Percentiles rank a stretch among this genome's conserved stretches.
phyloP scores from a whole-genome alignment of 2,797 vertebrate species.

The Melanotaenia nigrans region DNA sequence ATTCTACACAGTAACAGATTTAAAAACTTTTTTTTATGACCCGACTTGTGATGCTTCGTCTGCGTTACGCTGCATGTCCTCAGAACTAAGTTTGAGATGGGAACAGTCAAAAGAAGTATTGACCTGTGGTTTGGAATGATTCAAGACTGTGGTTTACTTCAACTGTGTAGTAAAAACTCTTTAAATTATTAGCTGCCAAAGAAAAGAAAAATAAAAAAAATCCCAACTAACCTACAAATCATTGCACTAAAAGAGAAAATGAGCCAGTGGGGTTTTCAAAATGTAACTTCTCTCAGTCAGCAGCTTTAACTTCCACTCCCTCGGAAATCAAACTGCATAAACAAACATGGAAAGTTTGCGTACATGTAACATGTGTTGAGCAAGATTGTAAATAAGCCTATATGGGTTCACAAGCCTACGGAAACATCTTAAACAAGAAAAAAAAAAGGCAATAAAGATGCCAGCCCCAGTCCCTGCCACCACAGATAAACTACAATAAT shows the following conservation, averaged over 20 bases:
- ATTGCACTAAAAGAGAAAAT: slow-evolving; percentile 55
- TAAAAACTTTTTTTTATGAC: slow-evolving; percentile 14
- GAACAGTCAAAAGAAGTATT: slow-evolving; percentile 34
- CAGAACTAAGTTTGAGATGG: slow-evolving; percentile 35
- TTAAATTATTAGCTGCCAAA: slow-evolving; percentile 75
- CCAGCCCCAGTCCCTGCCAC: slow-evolving; percentile 63
- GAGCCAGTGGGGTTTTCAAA: slow-evolving; percentile 43
- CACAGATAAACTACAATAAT: slow-evolving; percentile 34
- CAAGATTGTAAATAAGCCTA: slow-evolving; percentile 7
- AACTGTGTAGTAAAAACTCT: slow-evolving; percentile 57
- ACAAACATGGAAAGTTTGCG: slow-evolving; percentile 15
- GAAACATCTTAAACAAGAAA: neutral
- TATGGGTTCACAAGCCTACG: slow-evolving; percentile 12
- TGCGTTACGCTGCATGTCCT: slow-evolving; percentile 22
- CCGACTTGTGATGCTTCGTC: slow-evolving; percentile 24
- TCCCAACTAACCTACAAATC: slow-evolving; percentile 55
- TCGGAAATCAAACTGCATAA: slow-evolving; percentile 35
- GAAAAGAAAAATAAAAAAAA: slow-evolving; percentile 33
- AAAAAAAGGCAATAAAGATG: neutral
- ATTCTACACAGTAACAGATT: slow-evolving; percentile 14
- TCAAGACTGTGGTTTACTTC: slow-evolving; percentile 57
- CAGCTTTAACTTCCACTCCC: slow-evolving; percentile 36
- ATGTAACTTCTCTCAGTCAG: slow-evolving; percentile 23
- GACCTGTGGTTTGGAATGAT: slow-evolving; percentile 71
- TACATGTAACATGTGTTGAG: slow-evolving; percentile 7